Evolutionary conservation across 53 echinoderm and acorn worm genomes (phyloP).

Genomic region (Astropecten irregularis): DNA sequence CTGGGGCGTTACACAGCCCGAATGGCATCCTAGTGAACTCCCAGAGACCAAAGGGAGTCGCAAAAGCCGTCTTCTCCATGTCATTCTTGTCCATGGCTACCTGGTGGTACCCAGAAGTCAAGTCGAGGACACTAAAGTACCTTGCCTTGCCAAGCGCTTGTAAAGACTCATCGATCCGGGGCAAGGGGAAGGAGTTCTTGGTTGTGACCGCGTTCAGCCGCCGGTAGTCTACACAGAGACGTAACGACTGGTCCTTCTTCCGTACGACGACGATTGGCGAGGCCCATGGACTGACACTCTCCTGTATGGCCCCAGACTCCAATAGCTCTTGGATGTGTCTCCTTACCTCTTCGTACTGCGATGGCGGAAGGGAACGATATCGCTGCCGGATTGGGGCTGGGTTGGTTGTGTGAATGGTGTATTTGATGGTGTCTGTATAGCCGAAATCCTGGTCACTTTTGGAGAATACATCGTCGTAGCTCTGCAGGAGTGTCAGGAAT

Average conservation of each 20-base stretch:
- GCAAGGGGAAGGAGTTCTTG: slow-evolving; percentile 8
- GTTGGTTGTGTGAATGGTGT: not conserved
- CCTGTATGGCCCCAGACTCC: not conserved
- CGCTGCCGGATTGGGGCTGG: slow-evolving; percentile 1
- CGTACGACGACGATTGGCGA: slow-evolving; percentile 1
- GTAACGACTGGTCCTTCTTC: slow-evolving; percentile 11
- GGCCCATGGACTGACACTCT: slow-evolving; percentile 24
- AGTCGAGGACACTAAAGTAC: slow-evolving; percentile 1
- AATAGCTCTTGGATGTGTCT: slow-evolving; percentile 29
- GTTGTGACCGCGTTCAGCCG: not conserved
- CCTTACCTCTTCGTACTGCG: slow-evolving; percentile 2
- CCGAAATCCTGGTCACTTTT: not conserved
- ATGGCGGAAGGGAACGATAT: slow-evolving; percentile 17
- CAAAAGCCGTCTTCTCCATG: slow-evolving; percentile 13
- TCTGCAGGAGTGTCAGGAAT: not conserved
- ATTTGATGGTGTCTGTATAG: not conserved
- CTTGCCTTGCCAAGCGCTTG: not conserved
- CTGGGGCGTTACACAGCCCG: slow-evolving; percentile 13
- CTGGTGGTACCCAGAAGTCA: slow-evolving; percentile 1
- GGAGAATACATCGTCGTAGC: not conserved
- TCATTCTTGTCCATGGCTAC: slow-evolving; percentile 8
- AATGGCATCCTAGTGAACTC: slow-evolving; percentile 41
- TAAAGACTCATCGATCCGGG: slow-evolving; percentile 15
- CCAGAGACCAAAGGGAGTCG: slow-evolving; percentile 28
- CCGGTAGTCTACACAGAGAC: slow-evolving; percentile 12